Base-by-base conservation (phyloP, 2,797 vertebrate species). In the Enteromius anoplus region DNA sequence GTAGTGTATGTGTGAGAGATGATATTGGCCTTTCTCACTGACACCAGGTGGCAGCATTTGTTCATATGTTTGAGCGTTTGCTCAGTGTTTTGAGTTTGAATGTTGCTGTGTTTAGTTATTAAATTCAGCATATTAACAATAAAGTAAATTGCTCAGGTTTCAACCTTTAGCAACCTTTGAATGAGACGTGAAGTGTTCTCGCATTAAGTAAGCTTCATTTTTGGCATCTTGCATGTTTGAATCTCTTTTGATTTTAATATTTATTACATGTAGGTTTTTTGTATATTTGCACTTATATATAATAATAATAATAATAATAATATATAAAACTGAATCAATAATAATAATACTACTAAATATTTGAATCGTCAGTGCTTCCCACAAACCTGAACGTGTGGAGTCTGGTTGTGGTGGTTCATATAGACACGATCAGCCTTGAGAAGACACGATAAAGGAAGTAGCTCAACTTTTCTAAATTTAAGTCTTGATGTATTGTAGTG, bases 31-130 rank as follows among this genome's bases (percentile, higher is more conserved):
- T 40, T 53, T 70, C 23, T 12, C 14, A 23, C 2, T 32, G 23
- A 45, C 71, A 75, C 81, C 32, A 82, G 81, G 72, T 75, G 81
- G 81, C 81, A 76, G 71, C 47, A 75, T 82, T 68, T 68, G 47
- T 53, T 75, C 62, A 65, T 75, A 17, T 29, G 58, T 60, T 60
- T 23, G n/a, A 26, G 55, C 8, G 12, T 60, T 60, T 26, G 55
- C 66, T 66, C 5, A 40, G 32, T 9, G 1, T 51, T 75, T 65
- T 47, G 2, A 71, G 29, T n/a, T 5, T 58, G 19, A 75, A n/a
- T 19, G 34, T 55, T 23, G 32, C 49, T 37, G 32, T 55, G 11
- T 75, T 55, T 55, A 10, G 10, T 14, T n/a, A 21, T 34, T 53
- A n/a, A 37, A 21, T 53, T 21, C 49, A 55, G 14, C 17, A n/a